Conservation (phyloP, 1,140 invertebrate genomes). For the Muscidifurax raptorellus region DNA sequence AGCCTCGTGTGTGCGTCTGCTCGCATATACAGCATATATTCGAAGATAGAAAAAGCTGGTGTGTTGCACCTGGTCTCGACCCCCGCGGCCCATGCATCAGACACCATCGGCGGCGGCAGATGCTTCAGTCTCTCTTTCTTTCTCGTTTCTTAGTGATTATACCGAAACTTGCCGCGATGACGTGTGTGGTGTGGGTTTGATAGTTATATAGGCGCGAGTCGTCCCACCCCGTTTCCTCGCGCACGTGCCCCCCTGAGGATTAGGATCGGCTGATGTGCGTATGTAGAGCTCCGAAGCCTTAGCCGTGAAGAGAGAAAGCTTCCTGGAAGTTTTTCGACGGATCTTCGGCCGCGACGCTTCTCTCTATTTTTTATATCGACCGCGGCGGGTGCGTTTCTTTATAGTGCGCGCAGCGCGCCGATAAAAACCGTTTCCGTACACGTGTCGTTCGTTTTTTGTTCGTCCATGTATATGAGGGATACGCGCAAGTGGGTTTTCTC, state of each 20-base stretch:
- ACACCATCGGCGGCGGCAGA: constrained; percentile 56
- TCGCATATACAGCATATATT: not conserved
- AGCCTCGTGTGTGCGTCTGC: constrained; percentile 47
- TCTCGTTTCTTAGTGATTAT: constrained; percentile 12
- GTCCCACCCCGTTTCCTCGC: constrained; percentile 26
- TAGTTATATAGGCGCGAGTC: not conserved
- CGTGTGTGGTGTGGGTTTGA: not conserved
- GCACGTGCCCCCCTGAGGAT: constrained; percentile 35
- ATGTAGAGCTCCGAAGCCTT: not conserved
- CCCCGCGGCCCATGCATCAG: constrained; percentile 60
- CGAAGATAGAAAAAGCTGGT: not conserved
- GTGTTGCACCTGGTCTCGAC: constrained; percentile 65
- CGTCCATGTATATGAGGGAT: not conserved
- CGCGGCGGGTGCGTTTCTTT: not conserved
- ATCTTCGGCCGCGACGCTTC: not conserved
- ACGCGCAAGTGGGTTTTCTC: not conserved
- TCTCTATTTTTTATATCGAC: not conserved
- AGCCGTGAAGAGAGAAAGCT: not conserved
- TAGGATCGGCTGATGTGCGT: not conserved
- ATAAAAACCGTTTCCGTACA: constrained; percentile 37
- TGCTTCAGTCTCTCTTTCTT: constrained; percentile 44
- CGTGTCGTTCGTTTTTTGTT: constrained; percentile 4
- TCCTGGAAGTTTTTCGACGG: not conserved
- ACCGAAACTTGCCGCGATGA: not conserved
- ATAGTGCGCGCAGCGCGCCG: not conserved